Conservation (phyloP, 2,888 invertebrate genomes). For the Orchesellides sinensis region DNA sequence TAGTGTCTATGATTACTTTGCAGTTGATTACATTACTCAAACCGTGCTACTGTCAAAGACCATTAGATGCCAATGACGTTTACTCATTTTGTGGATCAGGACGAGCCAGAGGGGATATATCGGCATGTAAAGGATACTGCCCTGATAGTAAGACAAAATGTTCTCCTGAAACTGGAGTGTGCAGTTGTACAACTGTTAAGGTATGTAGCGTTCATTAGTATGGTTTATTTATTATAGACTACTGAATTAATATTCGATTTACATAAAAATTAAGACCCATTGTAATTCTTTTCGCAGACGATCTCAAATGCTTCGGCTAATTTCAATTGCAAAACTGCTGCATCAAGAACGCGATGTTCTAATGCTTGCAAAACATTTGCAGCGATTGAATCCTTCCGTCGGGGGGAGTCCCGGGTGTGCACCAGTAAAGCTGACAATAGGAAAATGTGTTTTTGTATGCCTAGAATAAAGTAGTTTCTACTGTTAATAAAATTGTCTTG, state of each 20-base stretch:
- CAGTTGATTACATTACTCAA: not conserved
- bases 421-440: slow-evolving; percentile 56
- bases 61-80: slow-evolving; percentile 56
- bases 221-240: too few relatives aligned
- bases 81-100: slow-evolving; percentile 68
- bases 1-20: too few relatives aligned
- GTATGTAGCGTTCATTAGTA: too few relatives aligned
- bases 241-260: not conserved
- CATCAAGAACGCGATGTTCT: slow-evolving; percentile 60
- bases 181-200: slow-evolving; percentile 61
- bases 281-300: slow-evolving; percentile 27
- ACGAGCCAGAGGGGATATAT: slow-evolving; percentile 48
- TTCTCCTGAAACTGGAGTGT: slow-evolving; percentile 62
- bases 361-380: slow-evolving; percentile 69
- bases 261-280: not conserved
- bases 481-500: not conserved
- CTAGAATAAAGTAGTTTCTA: slow-evolving; percentile 36
- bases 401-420: slow-evolving; percentile 60
- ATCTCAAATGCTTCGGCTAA: slow-evolving; percentile 43
- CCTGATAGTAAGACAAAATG: slow-evolving; percentile 54
- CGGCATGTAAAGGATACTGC: slow-evolving; percentile 63
- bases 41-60: slow-evolving; percentile 13
- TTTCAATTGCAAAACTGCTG: slow-evolving; percentile 61
- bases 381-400: slow-evolving; percentile 60
- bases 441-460: slow-evolving; percentile 67